Conservation (phyloP, 2,888 invertebrate species). For the Amblyteles armatorius region DNA sequence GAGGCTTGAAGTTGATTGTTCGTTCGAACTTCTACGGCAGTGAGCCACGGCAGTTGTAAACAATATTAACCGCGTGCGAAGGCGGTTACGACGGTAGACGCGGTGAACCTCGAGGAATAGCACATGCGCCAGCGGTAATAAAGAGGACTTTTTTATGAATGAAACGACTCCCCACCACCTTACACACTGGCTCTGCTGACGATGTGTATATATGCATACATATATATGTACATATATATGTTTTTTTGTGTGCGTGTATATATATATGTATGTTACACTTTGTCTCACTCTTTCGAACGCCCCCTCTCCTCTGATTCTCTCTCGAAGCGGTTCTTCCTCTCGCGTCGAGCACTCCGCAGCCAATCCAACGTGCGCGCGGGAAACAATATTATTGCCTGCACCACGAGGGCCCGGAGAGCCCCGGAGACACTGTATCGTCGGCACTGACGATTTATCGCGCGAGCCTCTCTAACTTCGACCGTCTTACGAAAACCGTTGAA, state of each 20-base stretch:
- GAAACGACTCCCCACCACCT: conserved; percentile 78
- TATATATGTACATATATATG: conserved; percentile 4
- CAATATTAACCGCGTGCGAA: conserved; percentile 41
- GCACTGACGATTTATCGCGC: conserved; percentile 24
- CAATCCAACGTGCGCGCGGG: conserved; percentile 81
- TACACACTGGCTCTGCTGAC: conserved; percentile 10
- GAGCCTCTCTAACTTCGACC: conserved; percentile 20
- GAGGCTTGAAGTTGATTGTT: neutral
- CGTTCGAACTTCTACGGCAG: conserved; percentile 3
- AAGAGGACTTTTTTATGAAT: conserved; percentile 82
- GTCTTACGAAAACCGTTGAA: conserved; percentile 27
- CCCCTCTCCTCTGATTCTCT: conserved; percentile 54
- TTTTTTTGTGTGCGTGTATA: neutral
- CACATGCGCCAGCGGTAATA: conserved; percentile 82
- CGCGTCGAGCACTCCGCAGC: conserved; percentile 68
- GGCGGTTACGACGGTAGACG: conserved; percentile 35
- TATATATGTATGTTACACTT: conserved; percentile 13
- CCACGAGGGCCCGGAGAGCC: conserved; percentile 75
- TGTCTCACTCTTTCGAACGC: conserved; percentile 59
- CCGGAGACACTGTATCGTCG: neutral
- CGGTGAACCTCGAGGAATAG: conserved; percentile 75
- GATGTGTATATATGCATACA: neutral
- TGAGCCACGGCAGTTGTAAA: conserved; percentile 34
- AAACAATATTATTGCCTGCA: conserved; percentile 81
- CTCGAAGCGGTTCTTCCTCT: conserved; percentile 40